Evolutionary conservation across 1,140 invertebrate genomes (phyloP), one percentile per base, ranked within the genome.

Genomic region (Chironomus tepperi): DNA sequence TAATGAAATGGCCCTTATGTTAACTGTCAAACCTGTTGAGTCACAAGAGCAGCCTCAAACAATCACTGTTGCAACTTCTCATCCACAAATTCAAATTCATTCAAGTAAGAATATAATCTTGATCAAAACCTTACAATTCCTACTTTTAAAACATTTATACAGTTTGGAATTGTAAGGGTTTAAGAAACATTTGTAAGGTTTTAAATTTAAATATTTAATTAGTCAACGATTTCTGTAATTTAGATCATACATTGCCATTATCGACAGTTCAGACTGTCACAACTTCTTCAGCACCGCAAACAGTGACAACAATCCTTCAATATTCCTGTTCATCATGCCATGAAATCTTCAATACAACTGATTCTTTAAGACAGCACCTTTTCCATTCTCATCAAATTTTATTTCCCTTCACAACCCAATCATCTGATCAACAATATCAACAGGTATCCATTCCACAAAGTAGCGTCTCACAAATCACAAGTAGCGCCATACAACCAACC

Each of bases 1-100:
- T 21, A 70, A 70, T 70, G 65, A 70, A 70, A 70, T 70, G 65
- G 65, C 65, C 5, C 18, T 70, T 18, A 70, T 70, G 65, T 19
- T 70, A 18, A 70, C 65, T 10, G 65, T 70, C 18, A 70, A 70
- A 70, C 16, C 65, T 19, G 16, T 21, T 70, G 65, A 70, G 3
- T 18, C 16, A 21, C 65, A 70, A 70, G 5, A 34, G 5, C 24
- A 34, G 24, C 3, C 7, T 15, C 65, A 70, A 18, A 70, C 65
- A 10, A 70, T 70, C 2, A 70, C 65, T 67, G 64, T 67, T 19
- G 64, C 24, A 34, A 34, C 24, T 34, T 34, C 9, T 67, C 64
- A 67, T 18, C 16, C 64, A 21, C 16, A 18, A 70, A 70, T 70
- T 70, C 65, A 70, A 21, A 70, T 70, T 21, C 65, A 70, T 19